These are phyloP conservation scores for Actenoides lindsayi DNA, from an alignment of 2,113 vertebrate genomes.

Conservation along the genomic window DNA sequence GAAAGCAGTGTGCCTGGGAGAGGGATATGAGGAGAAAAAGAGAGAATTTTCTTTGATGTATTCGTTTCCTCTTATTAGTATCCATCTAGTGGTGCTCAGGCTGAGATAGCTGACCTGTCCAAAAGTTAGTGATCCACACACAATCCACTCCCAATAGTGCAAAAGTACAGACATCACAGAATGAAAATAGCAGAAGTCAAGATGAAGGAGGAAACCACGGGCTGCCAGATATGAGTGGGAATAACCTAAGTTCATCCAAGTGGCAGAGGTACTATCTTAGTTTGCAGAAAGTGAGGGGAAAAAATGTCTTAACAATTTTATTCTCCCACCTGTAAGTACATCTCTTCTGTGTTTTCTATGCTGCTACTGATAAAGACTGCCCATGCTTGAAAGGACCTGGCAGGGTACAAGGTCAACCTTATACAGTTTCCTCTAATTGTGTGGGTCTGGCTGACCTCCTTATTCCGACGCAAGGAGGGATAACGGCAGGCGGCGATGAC, in stretches of 20 bases:
- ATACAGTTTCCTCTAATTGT: slow-evolving; percentile 68
- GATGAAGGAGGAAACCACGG: slow-evolving; percentile 68
- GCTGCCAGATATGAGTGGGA: slow-evolving; percentile 64
- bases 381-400: slow-evolving; percentile 51
- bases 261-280: slow-evolving; percentile 63
- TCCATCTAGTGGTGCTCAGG: slow-evolving; percentile 71
- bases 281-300: slow-evolving; percentile 43
- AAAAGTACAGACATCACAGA: slow-evolving; percentile 71
- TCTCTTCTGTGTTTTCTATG: slow-evolving; percentile 57
- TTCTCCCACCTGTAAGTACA: slow-evolving; percentile 48
- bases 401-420: slow-evolving; percentile 56
- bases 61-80: slow-evolving; percentile 74
- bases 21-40: slow-evolving; percentile 61
- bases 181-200: slow-evolving; percentile 71
- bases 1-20: slow-evolving; percentile 57
- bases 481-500: slow-evolving; percentile 13
- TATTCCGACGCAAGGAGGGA: slow-evolving; percentile 30
- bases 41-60: slow-evolving; percentile 68
- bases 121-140: slow-evolving; percentile 74
- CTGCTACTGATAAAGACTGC: slow-evolving; percentile 61
- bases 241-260: slow-evolving; percentile 71
- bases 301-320: slow-evolving; percentile 65
- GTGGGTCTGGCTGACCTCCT: slow-evolving; percentile 66
- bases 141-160: slow-evolving; percentile 71
- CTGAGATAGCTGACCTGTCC: slow-evolving; percentile 75